phyloP scores from a whole-genome alignment of 2,797 vertebrate genomes.

The Zenarchopterus dispar region DNA sequence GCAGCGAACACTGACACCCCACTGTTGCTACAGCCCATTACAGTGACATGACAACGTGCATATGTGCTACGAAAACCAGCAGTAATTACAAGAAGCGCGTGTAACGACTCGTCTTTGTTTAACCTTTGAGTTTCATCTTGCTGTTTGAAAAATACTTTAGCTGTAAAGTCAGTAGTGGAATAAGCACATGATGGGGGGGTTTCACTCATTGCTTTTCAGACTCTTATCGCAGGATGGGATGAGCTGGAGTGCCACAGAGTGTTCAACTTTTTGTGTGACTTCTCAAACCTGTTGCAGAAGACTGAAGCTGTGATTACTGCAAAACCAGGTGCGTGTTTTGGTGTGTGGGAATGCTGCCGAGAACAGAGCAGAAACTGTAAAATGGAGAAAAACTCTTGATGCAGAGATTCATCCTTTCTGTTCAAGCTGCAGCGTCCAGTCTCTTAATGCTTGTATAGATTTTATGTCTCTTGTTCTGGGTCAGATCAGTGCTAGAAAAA shows the following conservation, averaged over 20 bases:
- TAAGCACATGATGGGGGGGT: neutral
- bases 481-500: too few species aligned
- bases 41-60: neutral
- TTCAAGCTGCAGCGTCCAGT: neutral
- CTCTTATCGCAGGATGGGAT: conserved; percentile 92
- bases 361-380: neutral
- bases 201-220: conserved; percentile 71
- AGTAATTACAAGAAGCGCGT: neutral
- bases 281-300: conserved; percentile 82
- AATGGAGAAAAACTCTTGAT: neutral
- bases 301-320: conserved; percentile 80
- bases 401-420: neutral
- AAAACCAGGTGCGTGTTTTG: conserved; percentile 81
- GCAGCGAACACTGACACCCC: neutral
- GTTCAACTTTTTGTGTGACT: conserved; percentile 87
- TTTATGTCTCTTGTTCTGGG: neutral
- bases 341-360: conserved; percentile 1
- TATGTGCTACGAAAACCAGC: neutral
- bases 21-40: neutral
- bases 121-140: neutral
- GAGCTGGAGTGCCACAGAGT: conserved; percentile 90
- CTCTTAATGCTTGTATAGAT: neutral
- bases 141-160: neutral
- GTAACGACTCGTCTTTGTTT: neutral
- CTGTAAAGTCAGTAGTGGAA: neutral